phyloP scores from a whole-genome alignment of 2,888 invertebrate genomes.

The Siphlonurus alternatus region DNA sequence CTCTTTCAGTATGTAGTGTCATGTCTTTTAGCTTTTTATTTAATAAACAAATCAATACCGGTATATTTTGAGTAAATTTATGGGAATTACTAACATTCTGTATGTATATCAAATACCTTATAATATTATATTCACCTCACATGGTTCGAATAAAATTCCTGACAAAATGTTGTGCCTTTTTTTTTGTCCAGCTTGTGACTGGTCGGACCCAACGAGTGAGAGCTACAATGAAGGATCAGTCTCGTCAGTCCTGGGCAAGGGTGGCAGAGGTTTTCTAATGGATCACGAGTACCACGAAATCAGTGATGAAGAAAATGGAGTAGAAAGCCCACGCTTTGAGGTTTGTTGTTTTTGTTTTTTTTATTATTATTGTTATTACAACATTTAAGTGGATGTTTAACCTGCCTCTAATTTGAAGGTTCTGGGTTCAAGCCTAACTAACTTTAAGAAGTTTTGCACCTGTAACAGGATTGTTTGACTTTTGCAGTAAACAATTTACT shows the following conservation, averaged over 20 bases:
- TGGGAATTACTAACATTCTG: too few relatives aligned
- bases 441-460: background rate
- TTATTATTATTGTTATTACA: background rate
- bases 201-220: constrained; percentile 17
- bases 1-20: too few relatives aligned
- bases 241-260: background rate
- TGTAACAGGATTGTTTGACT: too few relatives aligned
- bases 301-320: constrained; percentile 43
- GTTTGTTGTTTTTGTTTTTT: constrained; percentile 18
- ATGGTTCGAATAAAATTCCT: too few relatives aligned
- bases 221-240: constrained; percentile 7
- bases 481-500: too few relatives aligned
- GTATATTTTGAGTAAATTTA: too few relatives aligned
- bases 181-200: constrained; percentile 15
- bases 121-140: too few relatives aligned
- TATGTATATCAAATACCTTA: too few relatives aligned
- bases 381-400: background rate
- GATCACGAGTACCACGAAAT: constrained; percentile 73
- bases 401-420: too few relatives aligned
- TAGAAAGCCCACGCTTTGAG: constrained; percentile 30
- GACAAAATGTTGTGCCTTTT: too few relatives aligned
- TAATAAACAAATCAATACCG: too few relatives aligned
- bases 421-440: background rate
- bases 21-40: too few relatives aligned
- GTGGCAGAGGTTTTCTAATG: constrained; percentile 20